phyloP scores from a whole-genome alignment of 2,113 vertebrate genomes.

The Sus scrofa region DNA sequence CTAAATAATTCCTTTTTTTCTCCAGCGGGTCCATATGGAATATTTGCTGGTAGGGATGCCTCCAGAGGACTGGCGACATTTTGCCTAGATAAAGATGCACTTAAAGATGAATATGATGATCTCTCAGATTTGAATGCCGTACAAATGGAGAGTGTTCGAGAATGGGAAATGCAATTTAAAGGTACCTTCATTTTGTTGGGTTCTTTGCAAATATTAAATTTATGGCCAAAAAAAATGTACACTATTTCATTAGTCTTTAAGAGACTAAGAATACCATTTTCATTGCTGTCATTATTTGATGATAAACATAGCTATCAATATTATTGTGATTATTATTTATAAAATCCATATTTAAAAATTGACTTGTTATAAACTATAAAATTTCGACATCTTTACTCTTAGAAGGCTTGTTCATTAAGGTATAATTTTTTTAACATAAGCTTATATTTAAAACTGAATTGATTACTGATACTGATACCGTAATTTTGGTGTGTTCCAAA shows the following conservation, averaged over 20 bases:
- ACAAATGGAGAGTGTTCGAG: conserved; percentile 99
- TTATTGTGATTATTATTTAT: conserved; percentile 28
- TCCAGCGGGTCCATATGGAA: conserved; percentile 96
- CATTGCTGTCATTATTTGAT: neutral
- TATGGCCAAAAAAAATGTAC: neutral
- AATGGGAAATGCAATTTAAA: conserved; percentile 99
- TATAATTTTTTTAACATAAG: neutral
- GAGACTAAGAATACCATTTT: conserved; percentile 4
- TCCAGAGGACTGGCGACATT: conserved; percentile 98
- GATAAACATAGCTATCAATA: neutral
- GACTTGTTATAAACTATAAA: neutral
- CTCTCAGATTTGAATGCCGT: conserved; percentile 98
- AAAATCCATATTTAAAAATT: conserved; percentile 56
- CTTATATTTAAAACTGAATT: conserved; percentile 53
- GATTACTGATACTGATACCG: neutral
- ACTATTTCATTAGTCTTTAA: neutral
- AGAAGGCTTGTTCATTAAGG: neutral
- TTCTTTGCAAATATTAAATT: conserved; percentile 14
- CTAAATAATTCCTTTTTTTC: conserved; percentile 65
- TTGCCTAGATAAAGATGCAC: conserved; percentile 97
- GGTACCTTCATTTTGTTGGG: conserved; percentile 87
- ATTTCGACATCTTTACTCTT: neutral
- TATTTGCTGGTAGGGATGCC: conserved; percentile 98
- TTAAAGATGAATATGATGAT: conserved; percentile 98
- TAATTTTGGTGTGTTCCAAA: conserved; percentile 19